phyloP scores from a whole-genome alignment of 1,140 invertebrate genomes.

The Muscidifurax raptorellus region DNA sequence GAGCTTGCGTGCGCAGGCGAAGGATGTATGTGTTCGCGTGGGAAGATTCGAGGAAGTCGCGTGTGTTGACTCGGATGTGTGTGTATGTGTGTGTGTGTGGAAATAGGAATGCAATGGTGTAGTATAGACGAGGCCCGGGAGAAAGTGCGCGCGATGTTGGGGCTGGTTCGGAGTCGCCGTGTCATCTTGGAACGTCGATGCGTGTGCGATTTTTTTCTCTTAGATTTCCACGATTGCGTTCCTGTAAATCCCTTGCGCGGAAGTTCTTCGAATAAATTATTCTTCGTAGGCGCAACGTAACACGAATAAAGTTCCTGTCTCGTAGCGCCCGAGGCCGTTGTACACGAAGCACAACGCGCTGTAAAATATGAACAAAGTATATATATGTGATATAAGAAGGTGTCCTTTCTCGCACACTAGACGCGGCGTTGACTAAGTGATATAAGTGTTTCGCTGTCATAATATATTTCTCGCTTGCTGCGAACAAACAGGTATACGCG shows the following conservation, averaged over 20 bases:
- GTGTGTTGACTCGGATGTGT: too few species aligned
- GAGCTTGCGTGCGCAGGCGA: not conserved
- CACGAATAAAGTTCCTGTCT: too few species aligned
- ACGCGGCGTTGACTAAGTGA: not conserved
- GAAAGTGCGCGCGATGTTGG: not conserved
- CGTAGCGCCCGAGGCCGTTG: too few species aligned
- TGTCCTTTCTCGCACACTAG: not conserved
- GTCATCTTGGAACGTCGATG: too few species aligned
- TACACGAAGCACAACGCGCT: too few species aligned
- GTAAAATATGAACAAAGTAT: not conserved
- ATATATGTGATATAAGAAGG: too few species aligned
- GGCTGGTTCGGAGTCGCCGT: not conserved
- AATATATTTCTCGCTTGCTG: conserved; percentile 7
- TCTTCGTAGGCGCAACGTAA: too few species aligned
- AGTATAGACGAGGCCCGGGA: not conserved
- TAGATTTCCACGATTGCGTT: too few species aligned
- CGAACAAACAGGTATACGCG: not conserved
- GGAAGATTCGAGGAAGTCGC: not conserved
- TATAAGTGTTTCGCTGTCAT: not conserved
- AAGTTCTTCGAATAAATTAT: too few species aligned
- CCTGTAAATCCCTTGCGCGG: too few species aligned
- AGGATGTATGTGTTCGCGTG: not conserved
- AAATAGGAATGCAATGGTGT: not conserved
- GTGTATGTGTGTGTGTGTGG: not conserved
- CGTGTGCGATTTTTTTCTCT: too few species aligned